Evolutionary conservation across 2,888 invertebrate genomes (phyloP), one percentile per base, ranked within the genome.

Genomic region (Hymenopus coronatus): DNA sequence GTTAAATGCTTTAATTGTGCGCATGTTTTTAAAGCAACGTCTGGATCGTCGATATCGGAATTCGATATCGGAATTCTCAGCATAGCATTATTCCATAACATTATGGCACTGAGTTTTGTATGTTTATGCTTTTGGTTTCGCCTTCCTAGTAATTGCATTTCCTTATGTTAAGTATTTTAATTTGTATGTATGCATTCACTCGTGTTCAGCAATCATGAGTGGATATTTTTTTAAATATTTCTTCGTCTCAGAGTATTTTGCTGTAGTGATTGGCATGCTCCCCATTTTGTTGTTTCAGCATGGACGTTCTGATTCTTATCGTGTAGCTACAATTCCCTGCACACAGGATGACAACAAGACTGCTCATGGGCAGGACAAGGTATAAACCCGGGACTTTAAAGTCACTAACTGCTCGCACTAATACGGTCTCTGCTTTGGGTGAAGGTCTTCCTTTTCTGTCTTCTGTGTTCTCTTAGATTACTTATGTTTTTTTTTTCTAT

Each of bases 261-360:
- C 28, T 83, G 86, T 84, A 27, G 82, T 84, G 82, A 88, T 88
- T 88, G 83, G 88, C 82, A 14, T 82, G n/a, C 82, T 33, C 87
- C 86, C 54, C 89, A 87, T 85, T 88, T 90, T 86, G 88, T 83
- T 91, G 90, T 95, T 95, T 92, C 96, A 98, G 97, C 97, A 97
- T 96, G 98, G 97, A 95, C 97, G 98, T 94, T 96, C 98, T 94
- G 99, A 99, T 95, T 98, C 98, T 94, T 99, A 99, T 95, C 97
- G 99, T 94, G 98, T 98, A 95, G 99, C 99, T 92, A 98, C 98
- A 93, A 97, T 98, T 94, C 97, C 98, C 92, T 95, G 96, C 94
- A 95, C 97, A 94, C 96, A 97, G 95, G 98, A 98, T 94, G 98
- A 98, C 96, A 98, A 98, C 96, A 97, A 97, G 95, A 98, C 98